phyloP scores from a whole-genome alignment of 2,888 invertebrate genomes.

The Octonoba sinensis region DNA sequence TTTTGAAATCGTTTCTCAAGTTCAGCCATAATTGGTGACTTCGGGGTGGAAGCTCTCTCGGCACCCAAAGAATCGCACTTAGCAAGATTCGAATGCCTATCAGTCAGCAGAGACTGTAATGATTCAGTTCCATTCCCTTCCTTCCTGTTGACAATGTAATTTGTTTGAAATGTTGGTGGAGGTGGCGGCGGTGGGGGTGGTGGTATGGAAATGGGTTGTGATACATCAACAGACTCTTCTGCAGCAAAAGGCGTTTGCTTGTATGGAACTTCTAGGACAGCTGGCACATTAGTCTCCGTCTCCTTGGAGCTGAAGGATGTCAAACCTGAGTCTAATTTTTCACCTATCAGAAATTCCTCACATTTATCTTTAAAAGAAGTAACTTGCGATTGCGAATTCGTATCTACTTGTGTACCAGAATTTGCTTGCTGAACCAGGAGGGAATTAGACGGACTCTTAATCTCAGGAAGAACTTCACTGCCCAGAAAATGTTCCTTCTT shows the following conservation, averaged over 20 bases:
- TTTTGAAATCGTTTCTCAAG: slow-evolving; percentile 25
- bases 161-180: background rate
- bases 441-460: background rate
- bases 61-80: background rate
- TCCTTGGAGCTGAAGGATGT: too few species aligned
- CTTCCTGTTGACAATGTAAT: too few species aligned
- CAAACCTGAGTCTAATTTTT: too few species aligned
- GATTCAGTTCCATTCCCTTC: too few species aligned
- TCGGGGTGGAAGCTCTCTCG: slow-evolving; percentile 1
- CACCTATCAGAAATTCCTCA: too few species aligned
- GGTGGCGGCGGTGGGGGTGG: slow-evolving; percentile 47
- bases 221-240: background rate
- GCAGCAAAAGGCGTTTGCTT: too few species aligned
- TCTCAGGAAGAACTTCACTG: background rate
- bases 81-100: slow-evolving; percentile 12
- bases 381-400: background rate
- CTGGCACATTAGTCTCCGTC: too few species aligned
- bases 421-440: background rate
- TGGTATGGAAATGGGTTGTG: background rate
- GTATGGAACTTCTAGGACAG: too few species aligned
- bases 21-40: slow-evolving; percentile 34
- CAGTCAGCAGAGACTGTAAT: too few species aligned
- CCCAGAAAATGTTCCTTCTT: background rate
- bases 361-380: background rate
- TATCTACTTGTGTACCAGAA: background rate